Conservation (phyloP, 2,888 invertebrate genomes). For the Malachius bipustulatus region DNA sequence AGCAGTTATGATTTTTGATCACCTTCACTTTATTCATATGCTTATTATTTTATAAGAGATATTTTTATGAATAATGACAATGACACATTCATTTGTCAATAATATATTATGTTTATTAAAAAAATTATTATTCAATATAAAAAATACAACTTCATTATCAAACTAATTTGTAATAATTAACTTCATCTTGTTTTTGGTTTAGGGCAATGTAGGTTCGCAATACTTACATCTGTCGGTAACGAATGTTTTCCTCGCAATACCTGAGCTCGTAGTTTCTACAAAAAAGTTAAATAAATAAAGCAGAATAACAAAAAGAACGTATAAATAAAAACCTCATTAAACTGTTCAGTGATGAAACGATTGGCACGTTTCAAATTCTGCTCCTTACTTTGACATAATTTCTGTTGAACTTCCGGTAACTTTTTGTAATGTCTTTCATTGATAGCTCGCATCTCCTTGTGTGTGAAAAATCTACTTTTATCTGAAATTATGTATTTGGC, state of each 20-base stretch:
- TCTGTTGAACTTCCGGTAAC: slow-evolving; percentile 59
- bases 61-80: no score
- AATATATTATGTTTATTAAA: no score
- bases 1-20: no score
- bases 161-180: no score
- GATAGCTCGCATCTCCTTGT: slow-evolving; percentile 46
- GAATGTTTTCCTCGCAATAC: slow-evolving; percentile 5
- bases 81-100: no score
- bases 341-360: slow-evolving; percentile 61
- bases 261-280: neutral
- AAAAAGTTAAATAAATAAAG: no score
- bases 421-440: slow-evolving; percentile 53
- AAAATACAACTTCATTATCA: neutral
- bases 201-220: neutral
- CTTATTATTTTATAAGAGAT: no score
- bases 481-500: slow-evolving; percentile 17
- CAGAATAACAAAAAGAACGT: slow-evolving; percentile 8
- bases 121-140: no score
- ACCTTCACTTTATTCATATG: no score
- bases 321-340: slow-evolving; percentile 51
- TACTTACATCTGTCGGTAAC: slow-evolving; percentile 1
- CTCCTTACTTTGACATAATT: slow-evolving; percentile 47
- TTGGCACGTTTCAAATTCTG: slow-evolving; percentile 49
- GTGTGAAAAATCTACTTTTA: slow-evolving; percentile 21
- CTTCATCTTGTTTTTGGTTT: no score